Percentiles rank a stretch among this genome's conserved stretches.
Conservation (phyloP, 2,113 vertebrate species). For the Poeciliopsis occidentalis region DNA sequence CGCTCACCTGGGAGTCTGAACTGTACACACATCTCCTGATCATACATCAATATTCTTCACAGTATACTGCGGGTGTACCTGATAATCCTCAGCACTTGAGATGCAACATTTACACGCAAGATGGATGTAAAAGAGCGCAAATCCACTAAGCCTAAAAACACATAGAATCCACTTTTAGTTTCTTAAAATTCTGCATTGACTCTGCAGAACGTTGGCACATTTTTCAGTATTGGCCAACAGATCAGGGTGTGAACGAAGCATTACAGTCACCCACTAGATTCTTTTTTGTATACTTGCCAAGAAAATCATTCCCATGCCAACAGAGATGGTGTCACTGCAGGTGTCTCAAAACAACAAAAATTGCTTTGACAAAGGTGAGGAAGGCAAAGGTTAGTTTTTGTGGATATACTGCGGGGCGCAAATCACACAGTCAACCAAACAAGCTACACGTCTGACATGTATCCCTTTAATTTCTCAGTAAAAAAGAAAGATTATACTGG, state of each 20-base stretch:
- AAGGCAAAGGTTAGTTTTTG: neutral
- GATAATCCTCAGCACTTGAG: slow-evolving; percentile 3
- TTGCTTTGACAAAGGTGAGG: neutral
- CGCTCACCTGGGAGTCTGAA: slow-evolving; percentile 26
- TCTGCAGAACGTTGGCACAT: slow-evolving; percentile 1
- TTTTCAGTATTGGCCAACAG: slow-evolving; percentile 25
- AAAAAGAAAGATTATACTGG: too few species aligned
- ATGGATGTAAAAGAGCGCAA: slow-evolving; percentile 11
- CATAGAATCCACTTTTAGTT: neutral
- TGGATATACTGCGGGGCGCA: neutral
- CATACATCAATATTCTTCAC: slow-evolving; percentile 16
- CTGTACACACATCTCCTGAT: slow-evolving; percentile 20
- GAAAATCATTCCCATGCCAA: slow-evolving; percentile 37
- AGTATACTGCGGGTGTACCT: neutral
- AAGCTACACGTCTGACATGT: too few species aligned
- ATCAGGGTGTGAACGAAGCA: slow-evolving; percentile 22
- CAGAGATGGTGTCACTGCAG: slow-evolving; percentile 23
- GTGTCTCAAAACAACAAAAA: slow-evolving; percentile 18
- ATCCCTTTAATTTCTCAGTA: too few species aligned
- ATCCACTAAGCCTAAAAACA: neutral
- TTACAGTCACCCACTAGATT: slow-evolving; percentile 2
- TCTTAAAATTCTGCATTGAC: neutral
- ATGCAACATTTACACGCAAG: neutral
- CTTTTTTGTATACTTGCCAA: slow-evolving; percentile 11
- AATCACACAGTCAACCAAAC: too few species aligned